Percentiles rank a stretch among this genome's conserved stretches.
Evolutionary conservation across 2,113 vertebrate species (phyloP).

Genomic region (Cranoglanis bouderius): DNA sequence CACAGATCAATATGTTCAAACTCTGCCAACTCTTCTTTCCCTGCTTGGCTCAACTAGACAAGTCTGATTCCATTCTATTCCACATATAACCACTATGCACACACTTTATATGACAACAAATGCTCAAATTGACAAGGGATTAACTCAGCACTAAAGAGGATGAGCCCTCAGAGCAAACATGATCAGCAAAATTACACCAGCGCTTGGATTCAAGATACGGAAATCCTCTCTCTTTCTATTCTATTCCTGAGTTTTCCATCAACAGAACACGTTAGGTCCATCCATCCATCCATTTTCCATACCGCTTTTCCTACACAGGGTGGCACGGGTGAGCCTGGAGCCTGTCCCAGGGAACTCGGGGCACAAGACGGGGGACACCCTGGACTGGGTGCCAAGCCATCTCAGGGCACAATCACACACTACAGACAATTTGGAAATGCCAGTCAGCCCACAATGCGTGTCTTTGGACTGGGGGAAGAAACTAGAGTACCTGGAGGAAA

Average conservation of each 20-base stretch:
- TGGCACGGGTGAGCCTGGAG: too few species aligned
- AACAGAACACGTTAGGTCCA: background rate
- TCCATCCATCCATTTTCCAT: too few species aligned
- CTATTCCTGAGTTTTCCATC: background rate
- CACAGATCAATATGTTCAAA: background rate
- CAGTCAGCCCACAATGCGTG: too few species aligned
- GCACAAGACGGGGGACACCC: too few species aligned
- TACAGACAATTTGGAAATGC: too few species aligned
- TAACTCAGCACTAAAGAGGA: slow-evolving; percentile 36
- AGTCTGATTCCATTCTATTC: background rate
- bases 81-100: slow-evolving; percentile 7
- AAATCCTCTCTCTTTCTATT: background rate
- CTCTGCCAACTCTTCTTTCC: slow-evolving; percentile 8
- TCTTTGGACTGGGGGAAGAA: too few species aligned
- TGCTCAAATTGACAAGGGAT: background rate
- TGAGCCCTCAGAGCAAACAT: slow-evolving; percentile 24
- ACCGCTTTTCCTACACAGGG: too few species aligned
- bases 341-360: too few species aligned
- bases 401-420: too few species aligned
- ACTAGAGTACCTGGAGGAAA: too few species aligned
- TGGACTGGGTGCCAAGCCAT: too few species aligned
- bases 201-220: slow-evolving; percentile 17
- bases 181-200: slow-evolving; percentile 36
- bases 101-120: slow-evolving; percentile 26
- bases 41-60: background rate